phyloP scores from a whole-genome alignment of 2,113 vertebrate genomes.

The Lates calcarifer region DNA sequence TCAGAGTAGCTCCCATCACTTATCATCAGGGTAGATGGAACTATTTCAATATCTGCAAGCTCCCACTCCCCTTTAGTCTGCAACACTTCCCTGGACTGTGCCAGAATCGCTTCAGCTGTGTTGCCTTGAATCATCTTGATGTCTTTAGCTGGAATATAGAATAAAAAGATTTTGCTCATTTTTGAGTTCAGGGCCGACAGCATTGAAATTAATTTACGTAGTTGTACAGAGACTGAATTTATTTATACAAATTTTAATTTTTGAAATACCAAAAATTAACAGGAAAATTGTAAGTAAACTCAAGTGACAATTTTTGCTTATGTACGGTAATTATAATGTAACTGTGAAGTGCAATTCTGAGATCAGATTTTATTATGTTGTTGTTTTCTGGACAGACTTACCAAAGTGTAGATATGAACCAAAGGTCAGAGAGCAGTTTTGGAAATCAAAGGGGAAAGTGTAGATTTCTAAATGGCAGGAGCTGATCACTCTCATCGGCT shows the following conservation, averaged over 20 bases:
- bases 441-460: constrained; percentile 72
- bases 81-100: constrained; percentile 27
- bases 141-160: constrained; percentile 31
- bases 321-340: no score
- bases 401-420: constrained; percentile 62
- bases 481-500: constrained; percentile 48
- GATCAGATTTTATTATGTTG: no score
- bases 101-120: constrained; percentile 16
- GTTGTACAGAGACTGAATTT: no score
- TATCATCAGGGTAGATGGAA: neutral
- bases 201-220: no score
- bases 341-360: no score
- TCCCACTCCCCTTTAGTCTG: constrained; percentile 83
- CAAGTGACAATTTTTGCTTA: no score
- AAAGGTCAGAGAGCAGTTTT: constrained; percentile 67
- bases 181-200: no score
- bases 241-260: no score
- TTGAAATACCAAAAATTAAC: no score
- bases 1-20: constrained; percentile 18
- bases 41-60: constrained; percentile 48
- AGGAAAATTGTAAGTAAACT: no score
- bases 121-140: constrained; percentile 29
- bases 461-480: constrained; percentile 62
- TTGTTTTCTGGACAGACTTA: constrained; percentile 16
- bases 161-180: no score